Conservation (phyloP, 92 coral and sea anemone genomes). For the Porites lobata region DNA sequence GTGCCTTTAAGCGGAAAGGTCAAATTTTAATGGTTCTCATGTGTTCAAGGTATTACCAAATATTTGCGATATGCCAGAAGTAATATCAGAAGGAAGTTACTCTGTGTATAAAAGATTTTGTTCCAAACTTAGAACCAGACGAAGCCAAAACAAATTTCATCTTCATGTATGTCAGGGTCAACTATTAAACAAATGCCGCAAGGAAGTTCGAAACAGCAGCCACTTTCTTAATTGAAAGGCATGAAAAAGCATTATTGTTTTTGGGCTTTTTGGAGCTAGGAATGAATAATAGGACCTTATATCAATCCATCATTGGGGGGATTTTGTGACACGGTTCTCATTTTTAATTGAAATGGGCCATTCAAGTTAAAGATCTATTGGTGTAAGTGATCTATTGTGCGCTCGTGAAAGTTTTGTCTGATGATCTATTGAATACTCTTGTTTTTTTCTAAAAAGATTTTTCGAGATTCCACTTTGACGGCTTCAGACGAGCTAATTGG, state of each 20-base stretch:
- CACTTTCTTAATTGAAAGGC: background rate
- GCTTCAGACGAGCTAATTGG: background rate
- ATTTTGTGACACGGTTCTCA: background rate
- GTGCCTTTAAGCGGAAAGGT: conserved; percentile 35
- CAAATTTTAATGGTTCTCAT: conserved; percentile 20
- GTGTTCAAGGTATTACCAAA: conserved; percentile 12
- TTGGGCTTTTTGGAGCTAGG: background rate
- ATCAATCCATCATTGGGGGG: background rate
- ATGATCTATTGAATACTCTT: background rate
- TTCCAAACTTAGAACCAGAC: conserved; percentile 7
- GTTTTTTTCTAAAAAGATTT: background rate
- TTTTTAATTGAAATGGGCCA: background rate
- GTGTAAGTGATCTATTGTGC: background rate
- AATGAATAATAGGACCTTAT: background rate
- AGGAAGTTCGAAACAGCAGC: background rate
- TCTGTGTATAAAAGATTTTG: conserved; percentile 26
- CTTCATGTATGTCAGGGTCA: background rate
- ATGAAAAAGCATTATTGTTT: background rate
- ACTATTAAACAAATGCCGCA: background rate
- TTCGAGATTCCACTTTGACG: background rate
- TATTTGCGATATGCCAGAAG: conserved; percentile 35
- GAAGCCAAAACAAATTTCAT: conserved; percentile 20
- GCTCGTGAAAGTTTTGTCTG: background rate
- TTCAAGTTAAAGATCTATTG: background rate
- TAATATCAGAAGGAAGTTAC: conserved; percentile 2